Conservation (phyloP, 2,113 vertebrate genomes). For the Channa maculata region DNA sequence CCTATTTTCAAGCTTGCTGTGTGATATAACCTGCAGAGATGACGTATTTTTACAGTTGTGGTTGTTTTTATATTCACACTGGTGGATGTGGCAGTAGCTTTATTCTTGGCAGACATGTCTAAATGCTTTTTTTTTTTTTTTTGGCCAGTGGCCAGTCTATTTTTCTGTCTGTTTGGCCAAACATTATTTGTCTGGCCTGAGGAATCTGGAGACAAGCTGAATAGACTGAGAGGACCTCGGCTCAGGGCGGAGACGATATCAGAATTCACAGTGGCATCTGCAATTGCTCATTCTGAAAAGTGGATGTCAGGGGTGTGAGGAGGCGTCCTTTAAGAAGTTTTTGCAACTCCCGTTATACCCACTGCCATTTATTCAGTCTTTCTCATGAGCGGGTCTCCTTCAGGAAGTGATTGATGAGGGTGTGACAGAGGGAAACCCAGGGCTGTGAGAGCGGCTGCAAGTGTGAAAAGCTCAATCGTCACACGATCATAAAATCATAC, state of each 20-base stretch:
- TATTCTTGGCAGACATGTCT: conserved; percentile 16
- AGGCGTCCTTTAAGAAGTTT: conserved; percentile 57
- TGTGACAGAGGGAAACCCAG: conserved; percentile 16
- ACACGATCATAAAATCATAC: conserved; percentile 6
- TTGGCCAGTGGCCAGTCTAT: background rate
- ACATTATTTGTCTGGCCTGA: conserved; percentile 42
- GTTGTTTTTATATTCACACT: conserved; percentile 16
- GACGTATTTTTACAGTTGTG: background rate
- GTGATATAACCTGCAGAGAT: background rate
- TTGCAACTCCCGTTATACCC: conserved; percentile 5
- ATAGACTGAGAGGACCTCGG: conserved; percentile 4
- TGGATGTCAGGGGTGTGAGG: conserved; percentile 27
- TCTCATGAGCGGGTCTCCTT: conserved; percentile 19
- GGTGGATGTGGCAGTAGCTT: conserved; percentile 17
- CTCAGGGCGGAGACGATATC: conserved; percentile 36
- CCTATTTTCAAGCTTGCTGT: background rate
- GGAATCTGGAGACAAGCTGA: conserved; percentile 28
- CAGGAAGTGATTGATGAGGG: conserved; percentile 65
- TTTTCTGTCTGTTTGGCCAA: conserved; percentile 38
- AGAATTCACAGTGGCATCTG: conserved; percentile 52
- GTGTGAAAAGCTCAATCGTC: conserved; percentile 2
- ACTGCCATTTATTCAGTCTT: conserved; percentile 39
- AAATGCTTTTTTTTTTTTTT: conserved; percentile 27
- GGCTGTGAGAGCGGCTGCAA: conserved; percentile 2
- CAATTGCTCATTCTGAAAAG: conserved; percentile 58